Conservation (phyloP, 2,888 invertebrate species). For the Apotomis capreana region DNA sequence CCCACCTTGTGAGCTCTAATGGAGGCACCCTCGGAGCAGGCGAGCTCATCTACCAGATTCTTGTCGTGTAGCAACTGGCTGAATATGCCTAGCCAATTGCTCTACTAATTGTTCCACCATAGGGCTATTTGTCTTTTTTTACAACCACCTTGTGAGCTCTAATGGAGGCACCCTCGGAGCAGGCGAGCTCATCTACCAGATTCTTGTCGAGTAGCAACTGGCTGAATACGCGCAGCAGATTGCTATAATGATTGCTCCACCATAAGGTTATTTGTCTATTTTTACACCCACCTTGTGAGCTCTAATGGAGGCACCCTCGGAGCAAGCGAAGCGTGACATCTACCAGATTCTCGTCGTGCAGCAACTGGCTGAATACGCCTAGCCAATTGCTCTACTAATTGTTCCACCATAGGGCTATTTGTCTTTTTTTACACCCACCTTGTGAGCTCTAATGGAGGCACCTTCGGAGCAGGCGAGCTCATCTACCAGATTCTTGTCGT, state of each 20-base stretch:
- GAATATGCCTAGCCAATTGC: constrained; percentile 98
- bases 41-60: constrained; percentile 94
- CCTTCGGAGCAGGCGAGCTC: constrained; percentile 98
- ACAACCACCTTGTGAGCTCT: constrained; percentile 91
- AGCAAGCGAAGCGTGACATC: no score
- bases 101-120: constrained; percentile 99
- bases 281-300: no score
- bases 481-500: constrained; percentile 95
- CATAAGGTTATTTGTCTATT: no score
- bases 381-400: no score
- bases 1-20: constrained; percentile 94
- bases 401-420: no score
- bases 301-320: no score
- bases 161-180: constrained; percentile 97
- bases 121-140: no score
- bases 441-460: constrained; percentile 96
- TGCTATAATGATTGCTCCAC: no score
- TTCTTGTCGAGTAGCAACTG: constrained; percentile 97
- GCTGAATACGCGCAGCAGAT: constrained; percentile 98
- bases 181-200: constrained; percentile 97
- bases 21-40: constrained; percentile 97
- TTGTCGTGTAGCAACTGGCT: constrained; percentile 98
- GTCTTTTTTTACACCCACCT: constrained; percentile 76
- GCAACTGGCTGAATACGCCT: no score
- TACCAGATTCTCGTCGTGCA: no score